phyloP scores from a whole-genome alignment of 2,113 vertebrate species.

The Coptodon rendalli region DNA sequence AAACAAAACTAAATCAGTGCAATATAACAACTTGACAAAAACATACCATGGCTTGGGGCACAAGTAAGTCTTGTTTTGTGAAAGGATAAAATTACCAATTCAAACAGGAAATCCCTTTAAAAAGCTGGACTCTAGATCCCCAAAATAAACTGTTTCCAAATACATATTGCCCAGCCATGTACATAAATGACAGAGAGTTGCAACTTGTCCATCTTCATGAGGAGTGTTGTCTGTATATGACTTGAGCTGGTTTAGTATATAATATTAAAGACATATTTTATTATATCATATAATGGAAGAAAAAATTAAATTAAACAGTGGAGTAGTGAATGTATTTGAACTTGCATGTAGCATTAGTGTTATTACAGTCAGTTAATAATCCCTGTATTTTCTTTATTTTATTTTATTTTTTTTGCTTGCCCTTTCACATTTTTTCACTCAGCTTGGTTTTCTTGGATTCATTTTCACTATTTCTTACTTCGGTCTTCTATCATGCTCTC shows the following conservation, averaged over 20 bases:
- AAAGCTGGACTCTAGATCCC: neutral
- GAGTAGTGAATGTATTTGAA: neutral
- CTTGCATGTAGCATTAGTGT: neutral
- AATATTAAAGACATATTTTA: neutral
- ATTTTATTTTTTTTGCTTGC: rapidly evolving
- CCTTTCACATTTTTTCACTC: neutral
- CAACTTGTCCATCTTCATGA: neutral
- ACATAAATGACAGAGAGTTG: neutral
- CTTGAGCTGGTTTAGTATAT: neutral
- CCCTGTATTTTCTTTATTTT: neutral
- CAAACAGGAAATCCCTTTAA: neutral
- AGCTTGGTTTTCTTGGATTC: neutral
- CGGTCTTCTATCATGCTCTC: conserved; percentile 21
- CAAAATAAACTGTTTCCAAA: neutral
- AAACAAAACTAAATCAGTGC: neutral
- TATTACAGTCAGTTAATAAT: neutral
- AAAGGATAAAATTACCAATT: neutral
- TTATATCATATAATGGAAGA: neutral
- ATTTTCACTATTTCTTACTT: conserved; percentile 12
- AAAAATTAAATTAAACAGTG: neutral
- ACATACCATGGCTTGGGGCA: neutral
- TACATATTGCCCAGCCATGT: neutral
- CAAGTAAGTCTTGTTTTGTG: neutral
- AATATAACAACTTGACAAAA: neutral
- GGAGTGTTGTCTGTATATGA: neutral